Evolutionary conservation across 2,797 vertebrate species (phyloP).

Genomic region (Psittacula echo): DNA sequence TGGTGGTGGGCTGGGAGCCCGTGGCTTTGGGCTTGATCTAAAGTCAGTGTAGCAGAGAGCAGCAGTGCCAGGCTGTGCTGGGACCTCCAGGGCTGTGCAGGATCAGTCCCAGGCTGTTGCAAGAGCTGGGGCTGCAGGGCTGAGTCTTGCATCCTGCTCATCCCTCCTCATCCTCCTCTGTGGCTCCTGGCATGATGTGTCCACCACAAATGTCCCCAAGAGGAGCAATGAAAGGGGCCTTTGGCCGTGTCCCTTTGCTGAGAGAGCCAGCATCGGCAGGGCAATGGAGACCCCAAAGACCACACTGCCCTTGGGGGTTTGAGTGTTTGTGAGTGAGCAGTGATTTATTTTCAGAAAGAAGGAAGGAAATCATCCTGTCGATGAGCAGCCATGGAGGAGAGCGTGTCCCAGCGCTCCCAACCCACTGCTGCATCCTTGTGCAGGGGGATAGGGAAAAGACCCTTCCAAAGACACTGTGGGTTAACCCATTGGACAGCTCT

Average conservation of each 20-base stretch:
- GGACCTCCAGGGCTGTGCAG: not conserved
- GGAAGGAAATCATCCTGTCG: not conserved
- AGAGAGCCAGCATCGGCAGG: rapidly evolving
- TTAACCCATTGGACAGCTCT: not conserved
- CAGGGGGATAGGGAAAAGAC: not conserved
- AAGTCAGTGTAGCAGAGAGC: not conserved
- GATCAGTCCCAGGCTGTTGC: not conserved
- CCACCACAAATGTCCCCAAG: not conserved
- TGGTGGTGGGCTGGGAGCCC: not conserved
- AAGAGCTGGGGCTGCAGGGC: not conserved
- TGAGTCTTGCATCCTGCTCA: not conserved
- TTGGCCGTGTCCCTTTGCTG: rapidly evolving
- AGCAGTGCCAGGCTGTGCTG: not conserved
- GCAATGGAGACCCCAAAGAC: not conserved
- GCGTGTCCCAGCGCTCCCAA: rapidly evolving
- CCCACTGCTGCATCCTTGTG: not conserved
- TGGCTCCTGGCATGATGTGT: not conserved
- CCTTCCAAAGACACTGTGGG: not conserved
- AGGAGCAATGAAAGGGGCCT: not conserved
- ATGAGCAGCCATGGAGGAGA: not conserved
- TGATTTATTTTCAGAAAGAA: not conserved
- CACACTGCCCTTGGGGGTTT: not conserved
- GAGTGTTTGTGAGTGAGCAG: rapidly evolving
- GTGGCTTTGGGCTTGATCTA: not conserved
- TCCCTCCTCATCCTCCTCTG: not conserved